These are phyloP conservation scores for Amblyjoppa proteus DNA, from an alignment of 2,888 invertebrate species.

Conservation along the genomic window DNA sequence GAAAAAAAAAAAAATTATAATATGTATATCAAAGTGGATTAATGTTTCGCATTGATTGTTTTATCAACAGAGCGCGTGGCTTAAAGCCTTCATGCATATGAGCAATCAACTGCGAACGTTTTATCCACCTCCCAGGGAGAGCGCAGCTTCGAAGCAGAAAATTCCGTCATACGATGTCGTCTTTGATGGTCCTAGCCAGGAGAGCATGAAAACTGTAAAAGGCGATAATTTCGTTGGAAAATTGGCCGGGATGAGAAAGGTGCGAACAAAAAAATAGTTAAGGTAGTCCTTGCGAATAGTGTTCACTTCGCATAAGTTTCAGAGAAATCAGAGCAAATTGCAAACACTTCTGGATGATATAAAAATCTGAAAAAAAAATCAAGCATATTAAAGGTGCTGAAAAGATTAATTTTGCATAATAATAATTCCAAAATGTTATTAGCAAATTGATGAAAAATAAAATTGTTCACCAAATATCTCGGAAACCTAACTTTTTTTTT, in stretches of 20 bases:
- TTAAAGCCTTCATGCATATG: conserved; percentile 61
- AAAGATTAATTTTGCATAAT: too few relatives aligned
- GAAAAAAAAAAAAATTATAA: background rate
- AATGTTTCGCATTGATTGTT: conserved; percentile 6
- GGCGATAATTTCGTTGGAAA: background rate
- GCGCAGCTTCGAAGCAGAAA: background rate
- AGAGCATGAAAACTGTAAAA: conserved; percentile 26
- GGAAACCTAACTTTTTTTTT: too few relatives aligned
- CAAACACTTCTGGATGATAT: too few relatives aligned
- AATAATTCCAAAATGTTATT: too few relatives aligned
- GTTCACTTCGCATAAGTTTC: too few relatives aligned
- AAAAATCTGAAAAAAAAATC: too few relatives aligned
- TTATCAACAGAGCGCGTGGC: conserved; percentile 51
- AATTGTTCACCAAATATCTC: too few relatives aligned
- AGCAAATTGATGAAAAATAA: too few relatives aligned
- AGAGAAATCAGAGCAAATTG: too few relatives aligned
- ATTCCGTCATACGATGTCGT: conserved; percentile 54
- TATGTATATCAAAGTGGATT: background rate
- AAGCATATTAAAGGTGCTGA: too few relatives aligned
- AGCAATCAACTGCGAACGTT: conserved; percentile 58
- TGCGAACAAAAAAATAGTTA: background rate
- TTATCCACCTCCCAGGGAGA: conserved; percentile 34
- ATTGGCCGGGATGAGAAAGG: conserved; percentile 23
- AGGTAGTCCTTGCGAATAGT: too few relatives aligned
- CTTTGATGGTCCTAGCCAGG: conserved; percentile 34